Conservation (phyloP, 2,797 vertebrate genomes). For the Nothura maculosa region DNA sequence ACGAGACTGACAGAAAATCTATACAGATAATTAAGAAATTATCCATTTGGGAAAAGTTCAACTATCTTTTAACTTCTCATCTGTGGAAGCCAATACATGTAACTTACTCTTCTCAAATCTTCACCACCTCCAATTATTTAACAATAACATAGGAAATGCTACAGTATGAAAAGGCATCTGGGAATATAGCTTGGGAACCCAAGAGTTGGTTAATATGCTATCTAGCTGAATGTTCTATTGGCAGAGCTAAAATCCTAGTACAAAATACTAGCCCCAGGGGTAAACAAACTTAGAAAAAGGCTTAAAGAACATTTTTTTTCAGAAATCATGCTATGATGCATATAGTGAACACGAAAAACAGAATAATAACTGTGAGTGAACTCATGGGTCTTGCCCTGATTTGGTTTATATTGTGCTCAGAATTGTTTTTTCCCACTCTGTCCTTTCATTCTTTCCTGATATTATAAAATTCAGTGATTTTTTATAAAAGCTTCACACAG, state of each 20-base stretch:
- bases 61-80: conserved; percentile 14
- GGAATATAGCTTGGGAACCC: not conserved
- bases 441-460: not conserved
- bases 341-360: conserved; percentile 20
- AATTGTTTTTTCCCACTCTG: conserved; percentile 31
- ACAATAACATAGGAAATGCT: not conserved
- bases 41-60: conserved; percentile 55
- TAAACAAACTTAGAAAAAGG: conserved; percentile 62
- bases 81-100: conserved; percentile 18
- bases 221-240: conserved; percentile 48
- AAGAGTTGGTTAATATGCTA: not conserved
- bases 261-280: conserved; percentile 56
- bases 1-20: conserved; percentile 70
- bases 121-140: conserved; percentile 37
- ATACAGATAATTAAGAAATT: conserved; percentile 76
- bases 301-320: conserved; percentile 30
- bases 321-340: not conserved
- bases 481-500: not conserved
- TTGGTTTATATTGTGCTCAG: conserved; percentile 32
- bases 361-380: not conserved
- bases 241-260: conserved; percentile 45
- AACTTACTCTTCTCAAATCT: not conserved
- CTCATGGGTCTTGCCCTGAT: conserved; percentile 34
- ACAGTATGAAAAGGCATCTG: conserved; percentile 27
- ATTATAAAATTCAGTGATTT: conserved; percentile 37